phyloP scores from a whole-genome alignment of 2,888 invertebrate species.

The Limnephilus marmoratus region DNA sequence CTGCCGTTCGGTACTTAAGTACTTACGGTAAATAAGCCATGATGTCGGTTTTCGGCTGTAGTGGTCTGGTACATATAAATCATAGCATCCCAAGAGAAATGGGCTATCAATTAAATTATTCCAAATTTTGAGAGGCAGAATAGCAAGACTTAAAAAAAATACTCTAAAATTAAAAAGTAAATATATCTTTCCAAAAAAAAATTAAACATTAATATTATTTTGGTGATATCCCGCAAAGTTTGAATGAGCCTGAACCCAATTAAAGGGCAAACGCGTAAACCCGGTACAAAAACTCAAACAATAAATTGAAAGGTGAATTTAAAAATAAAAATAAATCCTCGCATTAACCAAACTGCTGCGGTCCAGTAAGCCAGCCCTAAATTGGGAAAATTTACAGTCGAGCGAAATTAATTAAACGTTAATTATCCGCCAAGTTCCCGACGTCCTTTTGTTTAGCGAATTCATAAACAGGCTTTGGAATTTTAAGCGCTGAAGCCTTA shows the following conservation, averaged over 20 bases:
- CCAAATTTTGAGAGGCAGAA: too few species aligned
- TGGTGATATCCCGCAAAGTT: not conserved
- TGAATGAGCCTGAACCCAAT: not conserved
- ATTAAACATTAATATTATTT: not conserved
- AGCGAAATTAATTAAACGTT: constrained; percentile 12
- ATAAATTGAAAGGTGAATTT: not conserved
- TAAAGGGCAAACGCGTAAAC: not conserved
- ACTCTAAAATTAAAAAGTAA: too few species aligned
- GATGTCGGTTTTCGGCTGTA: too few species aligned
- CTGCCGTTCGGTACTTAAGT: too few species aligned
- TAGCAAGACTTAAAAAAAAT: too few species aligned
- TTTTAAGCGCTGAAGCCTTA: not conserved
- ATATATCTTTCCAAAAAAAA: too few species aligned
- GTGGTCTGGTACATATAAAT: too few species aligned
- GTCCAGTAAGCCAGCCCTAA: not conserved
- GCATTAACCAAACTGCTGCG: not conserved
- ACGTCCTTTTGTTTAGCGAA: constrained; percentile 5
- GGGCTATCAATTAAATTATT: too few species aligned
- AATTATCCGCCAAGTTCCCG: not conserved
- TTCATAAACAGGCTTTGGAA: constrained; percentile 18
- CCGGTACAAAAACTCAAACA: not conserved
- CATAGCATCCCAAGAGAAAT: too few species aligned
- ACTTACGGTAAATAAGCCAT: too few species aligned
- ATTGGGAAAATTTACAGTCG: constrained; percentile 9
- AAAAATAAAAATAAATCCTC: not conserved